These are phyloP conservation scores for Xenops minutus DNA, from an alignment of 2,797 vertebrate genomes.

Conservation along the genomic window DNA sequence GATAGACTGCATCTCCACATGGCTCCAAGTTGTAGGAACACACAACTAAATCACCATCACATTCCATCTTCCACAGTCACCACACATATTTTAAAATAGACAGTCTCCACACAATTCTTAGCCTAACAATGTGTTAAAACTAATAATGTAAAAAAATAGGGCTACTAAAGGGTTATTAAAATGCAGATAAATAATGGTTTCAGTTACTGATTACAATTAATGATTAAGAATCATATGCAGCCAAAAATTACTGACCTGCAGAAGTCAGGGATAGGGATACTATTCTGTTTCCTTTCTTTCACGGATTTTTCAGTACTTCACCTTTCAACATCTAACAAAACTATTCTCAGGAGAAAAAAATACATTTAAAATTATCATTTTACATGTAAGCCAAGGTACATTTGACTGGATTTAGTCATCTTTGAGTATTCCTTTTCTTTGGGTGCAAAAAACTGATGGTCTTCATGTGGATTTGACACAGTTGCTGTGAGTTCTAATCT, in stretches of 20 bases:
- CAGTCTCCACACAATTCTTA: neutral
- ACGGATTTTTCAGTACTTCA: neutral
- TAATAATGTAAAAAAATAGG: neutral
- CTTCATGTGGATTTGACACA: neutral
- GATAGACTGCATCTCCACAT: neutral
- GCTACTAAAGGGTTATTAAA: neutral
- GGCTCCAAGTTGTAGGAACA: neutral
- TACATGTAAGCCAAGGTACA: neutral
- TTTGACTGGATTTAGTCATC: neutral
- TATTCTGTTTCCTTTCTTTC: neutral
- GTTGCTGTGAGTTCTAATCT: neutral
- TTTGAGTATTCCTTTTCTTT: neutral
- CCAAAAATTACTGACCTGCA: neutral
- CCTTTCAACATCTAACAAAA: neutral
- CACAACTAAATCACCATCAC: neutral
- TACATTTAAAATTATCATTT: neutral
- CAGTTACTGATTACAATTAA: neutral
- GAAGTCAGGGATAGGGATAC: rapidly evolving
- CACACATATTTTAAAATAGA: neutral
- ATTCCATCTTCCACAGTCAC: neutral
- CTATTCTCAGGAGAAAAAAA: neutral
- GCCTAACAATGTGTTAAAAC: neutral
- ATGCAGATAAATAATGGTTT: neutral
- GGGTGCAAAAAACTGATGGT: neutral
- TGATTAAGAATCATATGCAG: neutral